Evolutionary conservation across 2,113 vertebrate genomes (phyloP).

Genomic region (Dicentrarchus labrax): DNA sequence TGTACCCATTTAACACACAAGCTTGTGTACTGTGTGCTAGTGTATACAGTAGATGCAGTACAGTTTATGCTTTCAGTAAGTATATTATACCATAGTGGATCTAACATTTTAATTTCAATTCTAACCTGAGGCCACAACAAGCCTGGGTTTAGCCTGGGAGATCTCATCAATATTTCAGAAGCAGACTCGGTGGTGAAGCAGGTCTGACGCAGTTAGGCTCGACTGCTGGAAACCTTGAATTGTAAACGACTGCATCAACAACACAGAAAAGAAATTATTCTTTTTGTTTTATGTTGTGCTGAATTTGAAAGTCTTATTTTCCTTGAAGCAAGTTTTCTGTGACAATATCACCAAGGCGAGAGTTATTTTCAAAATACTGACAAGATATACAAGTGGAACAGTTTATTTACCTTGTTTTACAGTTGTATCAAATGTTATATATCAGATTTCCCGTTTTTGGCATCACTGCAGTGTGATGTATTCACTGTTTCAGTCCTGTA

Average conservation of each 20-base stretch:
- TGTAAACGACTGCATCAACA: constrained; percentile 36
- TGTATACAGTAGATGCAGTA: not conserved
- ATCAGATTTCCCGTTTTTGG: constrained; percentile 23
- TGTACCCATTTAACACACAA: not conserved
- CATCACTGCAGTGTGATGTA: not conserved
- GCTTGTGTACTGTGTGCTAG: not conserved
- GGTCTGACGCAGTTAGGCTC: constrained; percentile 33
- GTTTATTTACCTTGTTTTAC: constrained; percentile 10
- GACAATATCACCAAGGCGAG: not conserved
- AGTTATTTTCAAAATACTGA: constrained; percentile 10
- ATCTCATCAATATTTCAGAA: constrained; percentile 72
- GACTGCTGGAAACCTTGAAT: constrained; percentile 33
- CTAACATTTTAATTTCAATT: constrained; percentile 7
- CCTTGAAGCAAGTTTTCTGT: not conserved
- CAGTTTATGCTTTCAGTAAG: not conserved
- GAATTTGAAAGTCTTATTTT: not conserved
- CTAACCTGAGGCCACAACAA: constrained; percentile 35
- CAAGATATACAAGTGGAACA: not conserved
- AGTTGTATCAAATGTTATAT: constrained; percentile 11
- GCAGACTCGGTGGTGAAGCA: constrained; percentile 41
- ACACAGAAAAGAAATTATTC: not conserved
- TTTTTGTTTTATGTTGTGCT: constrained; percentile 14
- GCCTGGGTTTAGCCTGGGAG: constrained; percentile 20
- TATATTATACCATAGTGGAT: not conserved
- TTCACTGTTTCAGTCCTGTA: not conserved